Percentiles rank a stretch among this genome's conserved stretches.
Conservation (phyloP, 1,140 invertebrate species). For the Bactericera cockerelli region DNA sequence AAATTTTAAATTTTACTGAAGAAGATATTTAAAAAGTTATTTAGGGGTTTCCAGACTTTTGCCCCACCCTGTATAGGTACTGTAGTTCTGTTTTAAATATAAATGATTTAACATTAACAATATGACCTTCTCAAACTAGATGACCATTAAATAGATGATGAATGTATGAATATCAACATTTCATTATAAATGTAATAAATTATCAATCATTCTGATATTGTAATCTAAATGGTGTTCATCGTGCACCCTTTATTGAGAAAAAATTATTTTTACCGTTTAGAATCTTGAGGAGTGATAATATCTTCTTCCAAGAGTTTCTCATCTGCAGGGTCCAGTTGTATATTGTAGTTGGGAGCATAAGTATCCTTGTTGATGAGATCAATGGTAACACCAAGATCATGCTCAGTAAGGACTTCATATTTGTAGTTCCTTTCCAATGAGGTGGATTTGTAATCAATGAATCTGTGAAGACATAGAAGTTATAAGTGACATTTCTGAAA, state of each 20-base stretch:
- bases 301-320: constrained; percentile 89
- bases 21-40: too few relatives aligned
- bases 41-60: too few relatives aligned
- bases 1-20: too few relatives aligned
- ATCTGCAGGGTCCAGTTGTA: constrained; percentile 68
- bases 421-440: constrained; percentile 81
- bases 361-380: constrained; percentile 90
- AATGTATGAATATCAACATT: too few relatives aligned
- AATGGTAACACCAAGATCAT: constrained; percentile 90
- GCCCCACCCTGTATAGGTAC: too few relatives aligned
- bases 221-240: too few relatives aligned
- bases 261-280: constrained; percentile 47
- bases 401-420: constrained; percentile 91
- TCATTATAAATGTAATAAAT: too few relatives aligned
- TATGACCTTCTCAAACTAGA: too few relatives aligned
- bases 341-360: constrained; percentile 63
- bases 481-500: constrained; percentile 8
- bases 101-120: too few relatives aligned
- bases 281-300: constrained; percentile 69
- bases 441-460: constrained; percentile 94
- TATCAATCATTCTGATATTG: too few relatives aligned
- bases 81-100: too few relatives aligned
- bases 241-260: constrained; percentile 6
- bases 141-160: too few relatives aligned
- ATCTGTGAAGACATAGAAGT: constrained; percentile 37